A percentile compares a stretch with the other conserved stretches of the same genome.
Conservation (phyloP, 2,797 vertebrate species). For the Schizopygopsis pylzovi region DNA sequence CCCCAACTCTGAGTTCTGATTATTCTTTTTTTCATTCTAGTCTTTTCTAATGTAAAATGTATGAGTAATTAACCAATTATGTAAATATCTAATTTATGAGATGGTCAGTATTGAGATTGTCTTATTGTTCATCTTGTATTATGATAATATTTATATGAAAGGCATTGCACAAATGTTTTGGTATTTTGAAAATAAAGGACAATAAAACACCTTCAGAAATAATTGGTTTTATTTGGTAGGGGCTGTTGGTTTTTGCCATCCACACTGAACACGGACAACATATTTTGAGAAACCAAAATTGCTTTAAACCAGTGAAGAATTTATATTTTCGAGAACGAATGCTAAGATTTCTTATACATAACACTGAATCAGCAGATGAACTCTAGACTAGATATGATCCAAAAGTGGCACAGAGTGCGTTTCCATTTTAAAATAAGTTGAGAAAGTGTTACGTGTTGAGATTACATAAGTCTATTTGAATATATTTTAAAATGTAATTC, state of each 20-base stretch:
- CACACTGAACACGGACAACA: slow-evolving; percentile 38
- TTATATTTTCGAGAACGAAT: background rate
- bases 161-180: slow-evolving; percentile 5
- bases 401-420: background rate
- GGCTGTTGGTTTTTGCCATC: background rate
- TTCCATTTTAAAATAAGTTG: slow-evolving; percentile 37
- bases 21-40: background rate
- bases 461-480: too few relatives aligned
- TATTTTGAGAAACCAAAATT: slow-evolving; percentile 9
- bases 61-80: background rate
- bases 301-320: background rate
- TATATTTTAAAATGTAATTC: background rate
- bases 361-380: background rate
- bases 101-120: slow-evolving; percentile 14
- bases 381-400: background rate
- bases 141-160: slow-evolving; percentile 20
- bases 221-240: slow-evolving; percentile 50
- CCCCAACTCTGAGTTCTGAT: background rate
- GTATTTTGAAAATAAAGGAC: slow-evolving; percentile 13
- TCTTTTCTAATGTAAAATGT: slow-evolving; percentile 12
- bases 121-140: slow-evolving; percentile 1
- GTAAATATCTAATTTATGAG: background rate
- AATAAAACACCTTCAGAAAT: slow-evolving; percentile 2
- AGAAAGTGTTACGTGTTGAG: too few relatives aligned
- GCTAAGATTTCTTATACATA: background rate